These are phyloP conservation scores for Calliopum simillimum DNA, from an alignment of 2,888 invertebrate genomes.

Conservation along the genomic window DNA sequence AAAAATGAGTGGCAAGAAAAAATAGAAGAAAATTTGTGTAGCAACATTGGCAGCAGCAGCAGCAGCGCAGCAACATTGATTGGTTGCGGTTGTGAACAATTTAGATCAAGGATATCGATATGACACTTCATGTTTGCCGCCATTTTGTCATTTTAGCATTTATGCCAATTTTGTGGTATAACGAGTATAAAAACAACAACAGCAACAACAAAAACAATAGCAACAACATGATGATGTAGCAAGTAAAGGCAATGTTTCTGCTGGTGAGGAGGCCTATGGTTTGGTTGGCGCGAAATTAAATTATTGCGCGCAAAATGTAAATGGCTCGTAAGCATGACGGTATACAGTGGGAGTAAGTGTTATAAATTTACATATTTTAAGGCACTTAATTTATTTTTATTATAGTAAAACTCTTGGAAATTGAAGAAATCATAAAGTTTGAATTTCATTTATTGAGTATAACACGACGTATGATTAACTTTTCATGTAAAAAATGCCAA, in stretches of 20 bases:
- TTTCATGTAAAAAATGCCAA: too few relatives aligned
- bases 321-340: too few relatives aligned
- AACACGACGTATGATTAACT: too few relatives aligned
- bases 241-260: constrained; percentile 56
- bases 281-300: constrained; percentile 51
- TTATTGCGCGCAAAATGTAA: constrained; percentile 47
- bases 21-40: background rate
- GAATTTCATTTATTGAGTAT: too few relatives aligned
- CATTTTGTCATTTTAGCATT: constrained; percentile 56
- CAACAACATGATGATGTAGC: constrained; percentile 14
- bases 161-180: constrained; percentile 41
- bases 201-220: constrained; percentile 5
- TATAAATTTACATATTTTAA: too few relatives aligned
- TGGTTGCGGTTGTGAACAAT: constrained; percentile 61
- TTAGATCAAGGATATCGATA: constrained; percentile 62
- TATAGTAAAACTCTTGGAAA: too few relatives aligned
- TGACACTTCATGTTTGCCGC: constrained; percentile 48
- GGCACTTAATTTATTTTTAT: too few relatives aligned
- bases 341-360: too few relatives aligned
- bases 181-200: constrained; percentile 35
- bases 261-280: constrained; percentile 51
- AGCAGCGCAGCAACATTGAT: constrained; percentile 50
- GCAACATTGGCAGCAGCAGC: background rate
- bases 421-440: too few relatives aligned
- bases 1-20: background rate